Evolutionary conservation across 2,888 invertebrate genomes (phyloP).

Genomic region (Neuroscelio doddi): DNA sequence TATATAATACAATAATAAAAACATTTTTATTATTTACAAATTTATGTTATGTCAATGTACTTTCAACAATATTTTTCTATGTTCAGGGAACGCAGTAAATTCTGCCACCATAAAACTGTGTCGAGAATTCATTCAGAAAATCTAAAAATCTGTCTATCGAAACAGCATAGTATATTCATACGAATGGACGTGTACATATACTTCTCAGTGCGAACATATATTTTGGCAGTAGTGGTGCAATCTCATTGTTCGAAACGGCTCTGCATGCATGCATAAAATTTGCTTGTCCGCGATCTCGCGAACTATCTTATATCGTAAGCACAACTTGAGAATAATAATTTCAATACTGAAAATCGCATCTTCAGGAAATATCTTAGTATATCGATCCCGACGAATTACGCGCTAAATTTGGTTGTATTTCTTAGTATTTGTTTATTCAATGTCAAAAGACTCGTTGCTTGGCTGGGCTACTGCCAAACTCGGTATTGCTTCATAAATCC

Average conservation of each 20-base stretch:
- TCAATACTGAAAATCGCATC: slow-evolving; percentile 16
- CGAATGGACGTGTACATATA: neutral
- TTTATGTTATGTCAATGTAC: too few species aligned
- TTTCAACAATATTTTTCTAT: too few species aligned
- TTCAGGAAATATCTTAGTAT: slow-evolving; percentile 8
- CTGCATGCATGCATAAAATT: slow-evolving; percentile 12
- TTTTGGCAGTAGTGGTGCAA: slow-evolving; percentile 15
- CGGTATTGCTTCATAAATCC: slow-evolving; percentile 68
- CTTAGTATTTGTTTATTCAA: slow-evolving; percentile 59
- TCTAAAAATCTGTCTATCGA: slow-evolving; percentile 17
- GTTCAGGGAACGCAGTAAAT: too few species aligned
- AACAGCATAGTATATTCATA: neutral
- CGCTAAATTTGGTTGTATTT: slow-evolving; percentile 25
- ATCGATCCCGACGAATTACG: slow-evolving; percentile 25
- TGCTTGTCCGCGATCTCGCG: slow-evolving; percentile 7
- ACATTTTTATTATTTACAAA: too few species aligned
- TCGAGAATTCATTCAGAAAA: slow-evolving; percentile 28
- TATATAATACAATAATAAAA: neutral
- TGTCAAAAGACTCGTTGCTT: slow-evolving; percentile 58
- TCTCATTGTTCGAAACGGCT: slow-evolving; percentile 11
- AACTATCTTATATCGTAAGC: slow-evolving; percentile 18
- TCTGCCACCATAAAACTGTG: neutral
- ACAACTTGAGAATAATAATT: slow-evolving; percentile 36
- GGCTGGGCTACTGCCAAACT: slow-evolving; percentile 63
- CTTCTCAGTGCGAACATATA: neutral